Base-by-base conservation (phyloP, 2,888 invertebrate genomes). In the Lampropteryx suffumata region DNA sequence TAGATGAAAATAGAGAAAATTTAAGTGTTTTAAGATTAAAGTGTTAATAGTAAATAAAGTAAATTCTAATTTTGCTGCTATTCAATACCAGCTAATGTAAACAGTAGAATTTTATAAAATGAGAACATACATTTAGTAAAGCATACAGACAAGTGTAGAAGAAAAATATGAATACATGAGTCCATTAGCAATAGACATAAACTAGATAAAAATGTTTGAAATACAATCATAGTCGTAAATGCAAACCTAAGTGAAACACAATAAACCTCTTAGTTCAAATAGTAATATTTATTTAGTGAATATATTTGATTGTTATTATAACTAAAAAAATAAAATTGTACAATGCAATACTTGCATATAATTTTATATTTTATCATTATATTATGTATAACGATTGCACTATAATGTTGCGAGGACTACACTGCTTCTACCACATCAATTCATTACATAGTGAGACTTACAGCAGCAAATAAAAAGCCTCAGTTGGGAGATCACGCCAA, bases 301-400 rank as follows among this genome's bases (percentile, higher is more conserved):
- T 84, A 86, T 80, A 84, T 82, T 78, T 84, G 85, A 82, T 76
- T 78, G 76, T 81, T 79, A 81, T 85, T 80, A 82, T 82, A 83
- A 84, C 84, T 86, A 87, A 82, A 83, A 42, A 85, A 85, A 84
- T 84, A 84, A 86, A 87, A 84, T 87, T 89, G 88, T 89, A 88
- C 89, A 88, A 86, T 85, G 86, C 87, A 89, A 76, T 78, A 79
- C 63, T 70, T 88, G 86, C 86, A 82, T 84, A 84, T 85, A 86
- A 85, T 85, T 87, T 85, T 80, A 76, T 76, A 70, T 78, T 79
- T 36, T 34, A 29, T 80, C 76, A 76, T 78, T 82, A 72, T 73
- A 77, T 17, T 70, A 69, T 76, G 77, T 79, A 70, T 71, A 83
- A 85, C 82, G 82, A 89, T 90, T 90, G 89, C 89, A 89, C 89